A percentile compares a stretch with the other conserved stretches of the same genome.
These are phyloP conservation scores for Silurus aristotelis DNA, from an alignment of 2,797 vertebrate genomes.

Conservation along the genomic window DNA sequence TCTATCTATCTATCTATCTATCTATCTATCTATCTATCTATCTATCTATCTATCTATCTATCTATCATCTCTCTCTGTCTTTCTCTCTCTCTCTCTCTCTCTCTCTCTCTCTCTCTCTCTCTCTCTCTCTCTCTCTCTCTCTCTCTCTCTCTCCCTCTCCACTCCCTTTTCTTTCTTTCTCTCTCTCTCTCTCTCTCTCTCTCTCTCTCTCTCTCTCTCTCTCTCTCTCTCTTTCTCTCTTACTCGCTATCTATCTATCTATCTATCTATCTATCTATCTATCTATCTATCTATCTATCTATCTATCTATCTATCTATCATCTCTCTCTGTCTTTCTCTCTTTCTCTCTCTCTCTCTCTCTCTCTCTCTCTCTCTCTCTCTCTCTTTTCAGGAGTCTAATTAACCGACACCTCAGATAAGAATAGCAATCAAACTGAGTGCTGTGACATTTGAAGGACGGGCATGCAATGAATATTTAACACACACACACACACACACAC, in stretches of 20 bases:
- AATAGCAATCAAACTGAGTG: constrained; percentile 41
- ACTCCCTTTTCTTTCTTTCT: no score
- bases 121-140: no score
- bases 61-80: no score
- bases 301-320: neutral
- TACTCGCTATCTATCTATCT: neutral
- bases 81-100: no score
- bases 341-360: neutral
- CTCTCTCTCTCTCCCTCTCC: no score
- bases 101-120: no score
- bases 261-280: neutral
- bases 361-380: neutral
- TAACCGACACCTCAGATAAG: constrained; percentile 34
- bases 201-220: neutral
- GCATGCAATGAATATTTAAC: constrained; percentile 39
- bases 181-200: neutral
- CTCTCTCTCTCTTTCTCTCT: neutral
- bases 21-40: no score
- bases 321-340: neutral
- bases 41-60: no score
- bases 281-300: no score
- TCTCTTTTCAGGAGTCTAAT: constrained; percentile 18
- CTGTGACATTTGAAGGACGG: constrained; percentile 43
- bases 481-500: constrained; percentile 35
- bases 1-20: no score